Base-by-base conservation (phyloP, 1,140 invertebrate genomes). In the Wasmannia auropunctata region DNA sequence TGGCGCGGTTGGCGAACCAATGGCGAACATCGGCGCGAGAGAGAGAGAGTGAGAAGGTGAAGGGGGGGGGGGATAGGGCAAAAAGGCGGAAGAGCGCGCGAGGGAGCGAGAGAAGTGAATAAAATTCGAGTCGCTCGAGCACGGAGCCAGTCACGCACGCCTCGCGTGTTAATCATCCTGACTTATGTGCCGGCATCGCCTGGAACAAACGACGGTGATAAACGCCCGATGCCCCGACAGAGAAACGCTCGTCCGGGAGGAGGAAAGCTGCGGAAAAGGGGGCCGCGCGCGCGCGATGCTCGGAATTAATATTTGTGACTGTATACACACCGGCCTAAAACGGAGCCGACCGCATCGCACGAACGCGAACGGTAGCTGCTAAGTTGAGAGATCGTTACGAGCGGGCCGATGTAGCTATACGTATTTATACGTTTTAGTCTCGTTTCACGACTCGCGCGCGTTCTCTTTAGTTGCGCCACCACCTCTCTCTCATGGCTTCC, bases 151-250 rank as follows among this genome's bases (percentile, higher is more conserved):
- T 94, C 93, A 92, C 91, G 93, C 93, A 94, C 88, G 85, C 87
- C 90, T 92, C 63, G 91, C 92, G 91, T 92, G 92, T 94, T 93
- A 94, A 94, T 93, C 91, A 92, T 93, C 87, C 88, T 93, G 91
- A 94, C 91, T 93, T 93, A 93, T 93, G 91, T 93, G 86, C 67
- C 69, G 88, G 89, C 79, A 91, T 90, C 84, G 89, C 84, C 62
- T 75, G 86, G 83, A 91, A 91, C 87, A 88, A 91, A 84, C 91
- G 91, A 93, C 91, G 89, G 90, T 93, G 91, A 93, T 93, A 94
- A 93, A 93, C 92, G 90, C 90, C 87, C 77, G 74, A 93, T 93
- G 91, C 88, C 80, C 75, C 22, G 75, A 28, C 60, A 25, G 54
- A 63, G 65, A 74, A 87, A 75, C 76, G 60, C 77, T 76, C 62